These are phyloP conservation scores for Epinotia nisella DNA, from an alignment of 2,888 invertebrate species.

Conservation along the genomic window DNA sequence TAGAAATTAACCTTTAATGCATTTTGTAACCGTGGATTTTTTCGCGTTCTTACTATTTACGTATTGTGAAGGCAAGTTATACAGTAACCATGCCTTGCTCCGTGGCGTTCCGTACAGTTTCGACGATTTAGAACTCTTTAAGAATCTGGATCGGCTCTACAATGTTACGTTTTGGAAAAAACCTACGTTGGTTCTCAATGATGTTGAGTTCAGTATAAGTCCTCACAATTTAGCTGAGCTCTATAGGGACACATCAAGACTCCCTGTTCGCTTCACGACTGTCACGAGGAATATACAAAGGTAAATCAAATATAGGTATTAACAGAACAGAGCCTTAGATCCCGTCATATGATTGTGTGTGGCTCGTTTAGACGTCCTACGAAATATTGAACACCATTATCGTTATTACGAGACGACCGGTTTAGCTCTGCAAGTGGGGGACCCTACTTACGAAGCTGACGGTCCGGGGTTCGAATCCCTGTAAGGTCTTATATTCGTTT, in stretches of 20 bases:
- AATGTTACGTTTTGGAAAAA: conserved; percentile 66
- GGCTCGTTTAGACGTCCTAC: no score
- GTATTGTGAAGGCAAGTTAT: conserved; percentile 49
- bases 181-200: conserved; percentile 57
- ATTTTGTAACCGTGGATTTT: neutral
- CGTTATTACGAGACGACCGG: neutral
- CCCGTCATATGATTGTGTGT: no score
- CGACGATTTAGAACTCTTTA: conserved; percentile 60
- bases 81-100: conserved; percentile 65
- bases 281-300: conserved; percentile 66
- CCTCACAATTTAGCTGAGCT: conserved; percentile 58
- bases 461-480: no score
- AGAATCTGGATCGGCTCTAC: conserved; percentile 53
- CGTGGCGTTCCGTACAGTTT: conserved; percentile 61
- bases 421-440: no score
- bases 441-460: no score
- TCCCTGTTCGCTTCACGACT: conserved; percentile 59
- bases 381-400: no score
- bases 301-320: conserved; percentile 51
- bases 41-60: neutral
- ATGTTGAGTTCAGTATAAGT: conserved; percentile 65
- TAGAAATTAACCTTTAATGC: neutral
- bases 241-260: conserved; percentile 50
- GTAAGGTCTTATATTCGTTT: no score
- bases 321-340: no score